A percentile compares a stretch with the other conserved stretches of the same genome.
These are phyloP conservation scores for Ormyrus nitidulus DNA, from an alignment of 2,888 invertebrate genomes.

Conservation along the genomic window DNA sequence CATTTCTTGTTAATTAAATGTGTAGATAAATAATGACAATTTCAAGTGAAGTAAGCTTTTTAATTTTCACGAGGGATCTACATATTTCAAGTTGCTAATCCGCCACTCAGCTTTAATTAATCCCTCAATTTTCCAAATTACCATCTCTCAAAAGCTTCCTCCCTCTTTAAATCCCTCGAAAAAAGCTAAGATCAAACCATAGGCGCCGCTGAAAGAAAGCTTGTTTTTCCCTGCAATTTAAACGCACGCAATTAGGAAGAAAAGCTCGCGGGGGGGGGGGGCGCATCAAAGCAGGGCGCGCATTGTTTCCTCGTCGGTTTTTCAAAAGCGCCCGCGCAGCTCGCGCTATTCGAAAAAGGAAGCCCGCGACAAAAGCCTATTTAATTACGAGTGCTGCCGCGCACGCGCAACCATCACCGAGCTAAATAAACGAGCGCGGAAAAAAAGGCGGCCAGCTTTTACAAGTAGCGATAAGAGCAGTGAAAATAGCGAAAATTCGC, in stretches of 20 bases:
- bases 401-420: not conserved
- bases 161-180: no score
- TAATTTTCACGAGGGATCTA: no score
- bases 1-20: no score
- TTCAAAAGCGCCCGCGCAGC: not conserved
- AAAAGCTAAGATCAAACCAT: no score
- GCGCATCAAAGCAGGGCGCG: not conserved
- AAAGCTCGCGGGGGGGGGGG: not conserved
- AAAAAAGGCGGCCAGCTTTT: not conserved
- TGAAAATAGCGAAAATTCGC: not conserved
- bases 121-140: no score
- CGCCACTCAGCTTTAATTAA: no score
- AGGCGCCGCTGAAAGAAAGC: not conserved
- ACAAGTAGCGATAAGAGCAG: conserved; percentile 13
- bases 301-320: not conserved
- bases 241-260: not conserved
- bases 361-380: not conserved
- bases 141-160: no score
- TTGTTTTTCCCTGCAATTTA: not conserved
- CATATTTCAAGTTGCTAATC: no score
- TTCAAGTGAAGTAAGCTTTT: no score
- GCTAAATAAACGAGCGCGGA: not conserved
- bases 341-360: not conserved
- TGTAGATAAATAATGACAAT: no score
- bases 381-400: conserved; percentile 2